A percentile compares a stretch with the other conserved stretches of the same genome.
Conservation (phyloP, 2,888 invertebrate genomes). For the Acleris laterana region DNA sequence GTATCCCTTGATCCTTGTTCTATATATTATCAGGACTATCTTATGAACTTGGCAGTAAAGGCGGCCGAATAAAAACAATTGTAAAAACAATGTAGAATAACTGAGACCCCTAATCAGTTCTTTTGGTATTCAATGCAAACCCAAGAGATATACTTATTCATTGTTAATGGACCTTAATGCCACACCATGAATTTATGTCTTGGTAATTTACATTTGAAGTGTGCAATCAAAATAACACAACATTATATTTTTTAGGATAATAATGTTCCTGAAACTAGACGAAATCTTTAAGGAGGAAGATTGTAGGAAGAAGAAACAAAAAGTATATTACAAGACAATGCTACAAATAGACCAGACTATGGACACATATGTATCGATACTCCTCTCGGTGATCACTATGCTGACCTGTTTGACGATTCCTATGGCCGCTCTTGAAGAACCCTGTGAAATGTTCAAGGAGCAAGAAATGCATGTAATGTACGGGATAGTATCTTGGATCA, state of each 20-base stretch:
- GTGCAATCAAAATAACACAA: background rate
- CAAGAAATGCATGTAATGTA: background rate
- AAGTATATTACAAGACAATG: background rate
- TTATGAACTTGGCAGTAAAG: too few relatives aligned
- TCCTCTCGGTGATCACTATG: background rate
- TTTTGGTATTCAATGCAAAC: too few relatives aligned
- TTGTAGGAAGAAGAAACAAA: background rate
- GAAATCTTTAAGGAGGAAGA: background rate
- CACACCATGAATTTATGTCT: background rate
- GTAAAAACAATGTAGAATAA: too few relatives aligned
- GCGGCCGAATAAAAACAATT: too few relatives aligned
- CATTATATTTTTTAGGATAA: background rate
- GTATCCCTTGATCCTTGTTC: too few relatives aligned
- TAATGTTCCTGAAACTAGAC: background rate
- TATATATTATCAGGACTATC: too few relatives aligned
- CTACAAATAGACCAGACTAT: constrained; percentile 2
- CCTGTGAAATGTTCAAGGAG: background rate
- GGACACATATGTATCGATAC: background rate
- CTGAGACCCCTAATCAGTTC: too few relatives aligned
- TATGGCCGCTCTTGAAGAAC: background rate
- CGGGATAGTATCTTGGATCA: background rate
- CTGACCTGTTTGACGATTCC: background rate
- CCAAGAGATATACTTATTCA: too few relatives aligned
- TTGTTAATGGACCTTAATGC: background rate
- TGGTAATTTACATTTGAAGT: background rate